Conservation (phyloP, 2,888 invertebrate genomes). For the Microchrysa polita region DNA sequence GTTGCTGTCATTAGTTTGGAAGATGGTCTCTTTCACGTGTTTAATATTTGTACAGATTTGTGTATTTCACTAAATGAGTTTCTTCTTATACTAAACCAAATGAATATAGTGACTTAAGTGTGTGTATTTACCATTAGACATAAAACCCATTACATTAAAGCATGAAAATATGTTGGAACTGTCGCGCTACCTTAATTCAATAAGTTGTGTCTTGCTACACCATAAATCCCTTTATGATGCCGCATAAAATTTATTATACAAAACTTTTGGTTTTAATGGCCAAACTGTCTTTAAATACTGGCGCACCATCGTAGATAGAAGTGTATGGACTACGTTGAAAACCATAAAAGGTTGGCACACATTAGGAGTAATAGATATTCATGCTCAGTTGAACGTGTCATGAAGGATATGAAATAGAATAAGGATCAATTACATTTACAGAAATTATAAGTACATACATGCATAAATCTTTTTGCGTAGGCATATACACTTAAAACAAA, state of each 20-base stretch:
- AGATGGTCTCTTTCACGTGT: neutral
- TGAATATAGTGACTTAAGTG: neutral
- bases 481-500: too few species aligned
- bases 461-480: neutral
- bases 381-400: neutral
- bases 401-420: neutral
- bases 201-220: neutral
- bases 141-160: neutral
- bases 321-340: neutral
- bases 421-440: too few species aligned
- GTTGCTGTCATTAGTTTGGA: neutral
- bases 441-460: neutral
- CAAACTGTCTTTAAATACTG: neutral
- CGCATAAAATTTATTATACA: constrained; percentile 12
- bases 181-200: neutral
- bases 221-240: constrained; percentile 19
- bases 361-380: neutral
- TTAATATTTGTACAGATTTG: neutral
- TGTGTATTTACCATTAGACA: neutral
- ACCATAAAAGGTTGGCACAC: constrained; percentile 5
- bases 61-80: neutral
- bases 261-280: constrained; percentile 9
- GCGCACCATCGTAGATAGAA: neutral
- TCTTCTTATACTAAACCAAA: neutral
- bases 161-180: neutral